Evolutionary conservation across 2,888 invertebrate genomes (phyloP), one percentile per base, ranked within the genome.

Genomic region (Baronia brevicornis): DNA sequence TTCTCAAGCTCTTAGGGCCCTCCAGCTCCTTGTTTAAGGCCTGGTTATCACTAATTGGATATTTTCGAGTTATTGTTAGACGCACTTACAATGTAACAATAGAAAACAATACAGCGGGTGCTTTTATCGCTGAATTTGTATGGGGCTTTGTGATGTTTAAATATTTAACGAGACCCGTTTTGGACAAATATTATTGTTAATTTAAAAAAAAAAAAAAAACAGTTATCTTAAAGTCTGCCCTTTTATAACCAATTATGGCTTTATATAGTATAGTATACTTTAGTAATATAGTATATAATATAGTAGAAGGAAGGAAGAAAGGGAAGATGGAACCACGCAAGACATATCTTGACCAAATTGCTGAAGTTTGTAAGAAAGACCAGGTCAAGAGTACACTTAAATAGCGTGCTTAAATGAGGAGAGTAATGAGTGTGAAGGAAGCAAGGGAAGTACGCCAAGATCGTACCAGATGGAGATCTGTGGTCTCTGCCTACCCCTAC

Each of bases 1-100:
- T 74, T 73, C 75, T 61, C 72, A 63, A 67, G 60, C 73, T 66
- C 69, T 66, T 66, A 57, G 68, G 63, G 62, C 59, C 61, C 66
- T 54, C 59, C 49, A 66, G 67, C 66, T 55, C 45, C 46, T 40
- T 52, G 52, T 57, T 75, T 71, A 77, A 75, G 75, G 71, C 64
- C 35, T 53, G 65, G 63, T 43, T 44, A 52, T 48, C 54, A 45
- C 62, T 74, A 74, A 73, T 75, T 72, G 70, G 67, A 66, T 55
- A 45, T 60, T 66, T 65, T 72, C 54, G 49, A 66, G 66, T 61
- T 52, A 43, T 54, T 56, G 44, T 52, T 48, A 48, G 47, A 43
- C 48, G 51, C 48, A 52, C 51, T 58, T 53, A 18, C 8, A 10
- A 28, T 11, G 14, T 47, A 52, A 62, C 60, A 60, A 58, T 54